Percentiles rank a stretch among this genome's conserved stretches.
Evolutionary conservation across 2,888 invertebrate genomes (phyloP).

Genomic region (Tanaodytes sp.): DNA sequence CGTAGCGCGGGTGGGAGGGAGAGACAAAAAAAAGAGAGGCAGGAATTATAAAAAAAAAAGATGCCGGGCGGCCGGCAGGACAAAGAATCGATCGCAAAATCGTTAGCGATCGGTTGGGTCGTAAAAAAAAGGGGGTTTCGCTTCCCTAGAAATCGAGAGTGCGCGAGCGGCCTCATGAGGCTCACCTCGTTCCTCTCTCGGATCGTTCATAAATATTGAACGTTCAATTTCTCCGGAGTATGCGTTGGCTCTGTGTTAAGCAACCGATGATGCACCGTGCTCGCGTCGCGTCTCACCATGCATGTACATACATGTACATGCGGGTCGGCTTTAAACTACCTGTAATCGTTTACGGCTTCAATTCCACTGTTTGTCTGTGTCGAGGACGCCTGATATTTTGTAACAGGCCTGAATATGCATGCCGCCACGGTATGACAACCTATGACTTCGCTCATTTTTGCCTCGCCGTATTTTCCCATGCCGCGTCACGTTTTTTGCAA

Average conservation of each 20-base stretch:
- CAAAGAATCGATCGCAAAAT: constrained; percentile 40
- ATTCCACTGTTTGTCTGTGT: constrained; percentile 41
- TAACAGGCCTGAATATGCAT: constrained; percentile 55
- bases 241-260: constrained; percentile 54
- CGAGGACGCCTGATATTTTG: constrained; percentile 53
- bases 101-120: constrained; percentile 37
- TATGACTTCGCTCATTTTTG: constrained; percentile 16
- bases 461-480: no score
- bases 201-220: constrained; percentile 67
- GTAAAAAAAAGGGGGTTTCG: constrained; percentile 35
- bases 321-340: constrained; percentile 53
- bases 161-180: constrained; percentile 50
- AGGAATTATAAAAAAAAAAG: no score
- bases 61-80: constrained; percentile 25
- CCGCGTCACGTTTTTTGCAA: no score
- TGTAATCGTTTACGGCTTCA: constrained; percentile 57
- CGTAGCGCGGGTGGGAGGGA: not conserved
- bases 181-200: constrained; percentile 60
- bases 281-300: constrained; percentile 58
- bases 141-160: constrained; percentile 56
- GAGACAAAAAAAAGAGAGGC: no score
- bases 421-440: constrained; percentile 10
- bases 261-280: constrained; percentile 62
- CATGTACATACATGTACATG: constrained; percentile 55
- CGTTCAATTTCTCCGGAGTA: constrained; percentile 63